phyloP scores from a whole-genome alignment of 1,140 invertebrate genomes.

The Leptinotarsa lineolata region DNA sequence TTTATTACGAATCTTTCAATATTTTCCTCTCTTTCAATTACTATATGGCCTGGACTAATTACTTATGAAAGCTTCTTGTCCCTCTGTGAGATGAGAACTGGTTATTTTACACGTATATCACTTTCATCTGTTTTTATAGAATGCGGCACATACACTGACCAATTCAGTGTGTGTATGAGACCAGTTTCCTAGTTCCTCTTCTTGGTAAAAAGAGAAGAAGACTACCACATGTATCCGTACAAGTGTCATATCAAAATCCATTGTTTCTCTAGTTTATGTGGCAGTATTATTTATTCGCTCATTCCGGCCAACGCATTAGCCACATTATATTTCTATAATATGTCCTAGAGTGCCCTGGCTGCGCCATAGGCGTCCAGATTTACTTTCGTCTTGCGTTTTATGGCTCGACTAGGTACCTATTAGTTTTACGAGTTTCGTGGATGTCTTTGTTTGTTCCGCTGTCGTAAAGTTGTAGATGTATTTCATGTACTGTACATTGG shows the following conservation, averaged over 20 bases:
- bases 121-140: background rate
- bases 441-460: background rate
- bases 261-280: constrained; percentile 1
- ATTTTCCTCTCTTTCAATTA: no score
- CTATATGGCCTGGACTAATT: no score
- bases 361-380: constrained; percentile 4
- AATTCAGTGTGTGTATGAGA: background rate
- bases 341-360: background rate
- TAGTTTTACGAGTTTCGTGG: background rate
- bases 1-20: no score
- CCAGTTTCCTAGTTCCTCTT: background rate
- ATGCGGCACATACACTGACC: background rate
- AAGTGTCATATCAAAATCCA: background rate
- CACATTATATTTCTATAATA: background rate
- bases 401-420: background rate
- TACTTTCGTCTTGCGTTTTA: background rate
- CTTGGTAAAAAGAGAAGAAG: background rate
- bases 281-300: background rate
- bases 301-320: constrained; percentile 2
- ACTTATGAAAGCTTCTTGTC: no score
- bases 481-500: background rate
- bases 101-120: background rate
- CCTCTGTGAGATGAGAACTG: background rate
- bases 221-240: background rate
- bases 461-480: background rate